Base-by-base conservation (phyloP, 2,797 vertebrate species). In the Sebastes nivosus region DNA sequence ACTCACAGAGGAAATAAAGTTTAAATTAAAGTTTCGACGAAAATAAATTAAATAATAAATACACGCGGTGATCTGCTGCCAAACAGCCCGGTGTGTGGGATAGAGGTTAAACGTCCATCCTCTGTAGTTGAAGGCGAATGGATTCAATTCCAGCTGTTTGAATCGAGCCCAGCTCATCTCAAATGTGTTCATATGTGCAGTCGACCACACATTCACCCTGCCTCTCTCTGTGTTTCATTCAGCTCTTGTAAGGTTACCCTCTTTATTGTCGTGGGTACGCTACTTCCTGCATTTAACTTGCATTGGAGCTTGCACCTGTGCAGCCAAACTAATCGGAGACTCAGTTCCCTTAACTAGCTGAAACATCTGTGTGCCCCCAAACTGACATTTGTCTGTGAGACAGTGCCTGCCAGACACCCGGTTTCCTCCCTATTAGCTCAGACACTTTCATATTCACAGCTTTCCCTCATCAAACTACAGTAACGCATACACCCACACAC, bases 1-100 rank as follows among this genome's bases (percentile, higher is more conserved):
- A 93, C 93, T 91, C 93, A 88, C 92, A 89, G 90, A 95, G 95
- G 93, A 94, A 96, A 95, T 95, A 94, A 94, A 93, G 92, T 95
- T 94, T 94, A 94, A 95, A 95, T 95, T 91, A 93, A 95, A 95
- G 92, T 93, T 94, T 90, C 89, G 86, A 91, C 88, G 85, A 88
- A 92, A 92, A 92, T 91, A 89, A 92, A 94, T 92, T 69, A 89
- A 90, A 89, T 80, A 92, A 96, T 95, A 95, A 95, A 95, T 94
- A 95, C 82, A 93, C 88, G 87, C 73, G 70, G 81, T 58, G 77
- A 84, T 87, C 27, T 75, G 75, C 90, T 94, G 94, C 95, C 94
- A 95, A 93, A 89, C 71, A 79, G 89, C 79, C 90, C 68, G 72
- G 89, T 95, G 95, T 95, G 93, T 95, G 94, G 94, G 94, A 93